A percentile compares a stretch with the other conserved stretches of the same genome.
Evolutionary conservation across 2,113 vertebrate genomes (phyloP).

Genomic region (Neodontobutis hainanensis): DNA sequence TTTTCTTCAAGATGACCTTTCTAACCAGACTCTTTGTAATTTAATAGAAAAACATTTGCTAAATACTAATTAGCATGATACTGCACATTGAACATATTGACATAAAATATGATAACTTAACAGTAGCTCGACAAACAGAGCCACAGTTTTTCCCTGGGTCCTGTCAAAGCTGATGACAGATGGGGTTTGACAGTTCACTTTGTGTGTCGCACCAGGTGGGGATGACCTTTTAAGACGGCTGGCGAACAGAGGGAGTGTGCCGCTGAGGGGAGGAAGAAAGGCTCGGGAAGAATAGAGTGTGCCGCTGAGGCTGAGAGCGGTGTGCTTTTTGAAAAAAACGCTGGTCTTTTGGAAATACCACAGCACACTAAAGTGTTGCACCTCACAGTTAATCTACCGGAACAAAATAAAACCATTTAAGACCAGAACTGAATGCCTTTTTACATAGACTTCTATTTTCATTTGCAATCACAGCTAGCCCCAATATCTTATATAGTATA

Average conservation of each 20-base stretch:
- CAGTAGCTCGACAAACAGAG: no score
- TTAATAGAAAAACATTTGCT: no score
- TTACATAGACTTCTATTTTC: no score
- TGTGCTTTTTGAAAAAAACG: neutral
- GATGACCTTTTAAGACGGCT: conserved; percentile 72
- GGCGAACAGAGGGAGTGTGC: conserved; percentile 44
- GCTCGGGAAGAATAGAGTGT: neutral
- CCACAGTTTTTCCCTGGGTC: neutral
- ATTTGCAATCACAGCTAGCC: no score
- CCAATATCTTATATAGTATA: no score
- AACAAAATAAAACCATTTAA: neutral
- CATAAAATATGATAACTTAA: no score
- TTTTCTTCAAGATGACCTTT: no score
- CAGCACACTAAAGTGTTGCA: neutral
- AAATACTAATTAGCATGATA: no score
- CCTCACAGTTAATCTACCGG: neutral
- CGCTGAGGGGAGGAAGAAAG: conserved; percentile 9
- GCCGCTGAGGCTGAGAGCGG: neutral
- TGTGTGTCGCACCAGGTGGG: conserved; percentile 61
- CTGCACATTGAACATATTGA: no score
- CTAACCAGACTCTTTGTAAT: no score
- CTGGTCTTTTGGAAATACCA: neutral
- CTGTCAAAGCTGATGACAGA: conserved; percentile 37
- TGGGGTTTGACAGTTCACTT: conserved; percentile 60
- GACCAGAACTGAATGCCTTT: no score